Base-by-base conservation (phyloP, 1,140 invertebrate species). In the Zeugodacus cucurbitae region DNA sequence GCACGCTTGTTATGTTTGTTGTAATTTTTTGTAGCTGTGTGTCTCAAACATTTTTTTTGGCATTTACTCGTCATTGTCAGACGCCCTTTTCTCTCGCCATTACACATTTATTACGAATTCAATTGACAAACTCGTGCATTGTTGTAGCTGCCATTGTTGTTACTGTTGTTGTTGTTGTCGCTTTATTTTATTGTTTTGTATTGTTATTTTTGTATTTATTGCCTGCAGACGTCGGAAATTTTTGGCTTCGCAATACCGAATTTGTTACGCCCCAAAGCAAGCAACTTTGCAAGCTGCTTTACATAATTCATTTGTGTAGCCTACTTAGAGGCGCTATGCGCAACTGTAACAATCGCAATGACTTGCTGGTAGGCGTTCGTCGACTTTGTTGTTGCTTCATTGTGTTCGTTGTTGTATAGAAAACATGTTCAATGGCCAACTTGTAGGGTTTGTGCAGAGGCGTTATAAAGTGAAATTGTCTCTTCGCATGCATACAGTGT, bases 161-260 rank as follows among this genome's bases (percentile, higher is more conserved):
- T 22, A 34, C 37, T n/a, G 14, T 74, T 74, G 44, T 82, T 82
- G 74, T 22, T 82, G 37, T 41, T 82, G 74, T n/a, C 44, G 41
- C 3, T 4, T 29, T 82, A 82, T 82, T 48, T 29, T 20, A 48
- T 82, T 82, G 41, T 82, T 41, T 41, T 22, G 14, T 41, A 82
- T 82, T 82, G 74, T 48, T 82, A 82, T 82, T 48, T 82, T 82
- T 44, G 41, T 82, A 82, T 48, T 82, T 82, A 48, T 82, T 48
- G 41, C 41, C 74, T 22, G 11, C 74, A 82, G 41, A 48, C 41
- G 44, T 54, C 74, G 20, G 41, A 6, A 41, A 37, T 48, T 82
- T 82, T 48, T 48, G 74, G 41, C 67, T 74, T 74, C 67, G 34
- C 29, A 37, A 74, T 74, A 17, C 20, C 34, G 7, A 41, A 74